Percentiles rank a stretch among this genome's conserved stretches.
These are phyloP conservation scores for Bolinopsis microptera DNA, from an alignment of 37 sponge, comb jelly and placozoan genomes.

Conservation along the genomic window DNA sequence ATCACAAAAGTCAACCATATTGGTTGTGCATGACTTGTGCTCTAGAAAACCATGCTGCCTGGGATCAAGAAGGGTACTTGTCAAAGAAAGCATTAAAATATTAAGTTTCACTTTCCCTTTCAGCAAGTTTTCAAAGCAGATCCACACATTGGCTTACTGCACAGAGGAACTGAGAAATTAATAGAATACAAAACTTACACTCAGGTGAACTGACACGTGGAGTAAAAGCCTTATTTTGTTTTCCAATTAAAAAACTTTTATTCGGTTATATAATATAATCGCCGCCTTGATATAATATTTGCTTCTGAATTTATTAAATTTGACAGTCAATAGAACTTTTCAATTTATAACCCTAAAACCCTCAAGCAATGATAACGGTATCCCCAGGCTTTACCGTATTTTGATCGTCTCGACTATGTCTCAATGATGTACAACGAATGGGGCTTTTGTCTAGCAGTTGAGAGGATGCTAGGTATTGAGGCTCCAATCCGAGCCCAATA, in stretches of 20 bases:
- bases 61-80: too few species aligned
- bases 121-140: conserved; percentile 85
- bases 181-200: conserved; percentile 98
- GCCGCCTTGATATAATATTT: background rate
- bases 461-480: conserved; percentile 84
- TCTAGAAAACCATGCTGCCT: too few species aligned
- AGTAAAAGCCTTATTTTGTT: too few species aligned
- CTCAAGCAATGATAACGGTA: too few species aligned
- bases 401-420: conserved; percentile 98
- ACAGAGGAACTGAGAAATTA: conserved; percentile 97
- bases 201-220: conserved; percentile 77
- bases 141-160: conserved; percentile 97
- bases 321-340: background rate
- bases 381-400: conserved; percentile 90
- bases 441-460: conserved; percentile 89
- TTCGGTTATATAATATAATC: too few species aligned
- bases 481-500: conserved; percentile 90
- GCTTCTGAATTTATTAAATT: background rate
- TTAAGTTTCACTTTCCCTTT: background rate
- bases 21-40: too few species aligned
- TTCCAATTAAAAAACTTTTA: too few species aligned
- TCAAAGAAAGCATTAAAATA: too few species aligned
- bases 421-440: conserved; percentile 99
- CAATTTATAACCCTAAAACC: too few species aligned
- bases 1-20: too few species aligned